These are phyloP conservation scores for Noturus placidus DNA, from an alignment of 2,113 vertebrate species.

Conservation along the genomic window DNA sequence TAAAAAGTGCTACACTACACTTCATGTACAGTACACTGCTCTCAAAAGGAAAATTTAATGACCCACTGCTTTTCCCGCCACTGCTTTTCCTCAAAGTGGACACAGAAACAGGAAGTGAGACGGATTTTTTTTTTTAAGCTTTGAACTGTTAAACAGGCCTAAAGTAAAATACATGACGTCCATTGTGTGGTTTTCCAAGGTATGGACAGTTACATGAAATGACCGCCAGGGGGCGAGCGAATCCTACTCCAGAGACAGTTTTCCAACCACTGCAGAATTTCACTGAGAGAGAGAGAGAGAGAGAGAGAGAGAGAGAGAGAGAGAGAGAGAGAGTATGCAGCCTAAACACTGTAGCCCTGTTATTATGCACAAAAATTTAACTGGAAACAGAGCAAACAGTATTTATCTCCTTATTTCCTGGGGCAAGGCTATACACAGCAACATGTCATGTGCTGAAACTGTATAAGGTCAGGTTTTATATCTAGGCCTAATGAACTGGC, in stretches of 20 bases:
- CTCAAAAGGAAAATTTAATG: not conserved
- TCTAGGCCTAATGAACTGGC: no score
- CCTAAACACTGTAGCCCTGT: constrained; percentile 17
- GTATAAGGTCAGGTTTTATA: not conserved
- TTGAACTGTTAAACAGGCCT: constrained; percentile 8
- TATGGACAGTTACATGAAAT: not conserved
- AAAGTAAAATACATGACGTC: constrained; percentile 24
- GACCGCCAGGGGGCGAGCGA: constrained; percentile 29
- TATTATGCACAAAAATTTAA: constrained; percentile 26
- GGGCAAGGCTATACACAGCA: not conserved
- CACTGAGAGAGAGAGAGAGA: no score
- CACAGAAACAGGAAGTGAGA: constrained; percentile 38
- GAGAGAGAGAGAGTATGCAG: no score
- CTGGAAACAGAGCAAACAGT: constrained; percentile 25
- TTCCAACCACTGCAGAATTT: constrained; percentile 9
- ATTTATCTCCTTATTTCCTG: constrained; percentile 17
- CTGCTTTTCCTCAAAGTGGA: constrained; percentile 17
- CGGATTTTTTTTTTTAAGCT: not conserved
- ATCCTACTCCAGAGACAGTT: not conserved
- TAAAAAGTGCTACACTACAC: not conserved
- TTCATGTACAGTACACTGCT: not conserved
- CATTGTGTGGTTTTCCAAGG: not conserved
- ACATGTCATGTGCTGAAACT: constrained; percentile 13
- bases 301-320: no score
- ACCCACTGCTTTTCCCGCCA: not conserved